Base-by-base conservation (phyloP, 2,888 invertebrate species). In the Cataglyphis altisquamis region DNA sequence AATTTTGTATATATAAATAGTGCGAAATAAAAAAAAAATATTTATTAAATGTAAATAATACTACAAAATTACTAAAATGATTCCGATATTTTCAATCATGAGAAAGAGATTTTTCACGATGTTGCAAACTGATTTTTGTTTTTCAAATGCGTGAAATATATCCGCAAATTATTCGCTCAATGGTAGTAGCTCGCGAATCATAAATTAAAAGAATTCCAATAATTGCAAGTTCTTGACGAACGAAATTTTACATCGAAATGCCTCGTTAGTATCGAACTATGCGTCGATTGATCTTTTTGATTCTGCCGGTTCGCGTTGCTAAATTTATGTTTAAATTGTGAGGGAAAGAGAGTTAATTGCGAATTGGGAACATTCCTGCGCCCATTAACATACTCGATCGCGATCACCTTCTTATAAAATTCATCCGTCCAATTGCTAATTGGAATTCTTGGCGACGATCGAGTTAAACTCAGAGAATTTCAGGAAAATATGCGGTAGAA, bases 241-340 rank as follows among this genome's bases (percentile, higher is more conserved):
- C n/a, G n/a, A 29, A 29, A 55, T 77, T 77, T 77, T 77, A 39
- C n/a, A 25, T 67, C 39, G 52, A 39, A 66, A 77, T 55, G 39
- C 39, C 39, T 36, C 66, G 36, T n/a, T 52, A 52, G 41, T 29
- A 29, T 29, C n/a, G n/a, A 36, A 21, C 15, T 67, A 55, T n/a
- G 52, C 18, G 12, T n/a, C 39, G 66, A 77, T 77, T 52, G 67
- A 67, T 41, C 66, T 52, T 36, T 74, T 45, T 25, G 63, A 66
- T n/a, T 39, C 45, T 75, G 39, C 52, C 52, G 52, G 10, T 41
- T 41, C 41, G 62, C 12, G 39, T 29, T 25, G n/a, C 15, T n/a
- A 36, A 75, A 64, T 74, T 63, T 36, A n/a, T 21, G 36, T 15
- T 36, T 12, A 21, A 66, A 15, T 25, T 36, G 25, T 3, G 36